Percentiles rank a stretch among this genome's conserved stretches.
Evolutionary conservation across 2,113 vertebrate species (phyloP).

Genomic region (Pheucticus melanocephalus): DNA sequence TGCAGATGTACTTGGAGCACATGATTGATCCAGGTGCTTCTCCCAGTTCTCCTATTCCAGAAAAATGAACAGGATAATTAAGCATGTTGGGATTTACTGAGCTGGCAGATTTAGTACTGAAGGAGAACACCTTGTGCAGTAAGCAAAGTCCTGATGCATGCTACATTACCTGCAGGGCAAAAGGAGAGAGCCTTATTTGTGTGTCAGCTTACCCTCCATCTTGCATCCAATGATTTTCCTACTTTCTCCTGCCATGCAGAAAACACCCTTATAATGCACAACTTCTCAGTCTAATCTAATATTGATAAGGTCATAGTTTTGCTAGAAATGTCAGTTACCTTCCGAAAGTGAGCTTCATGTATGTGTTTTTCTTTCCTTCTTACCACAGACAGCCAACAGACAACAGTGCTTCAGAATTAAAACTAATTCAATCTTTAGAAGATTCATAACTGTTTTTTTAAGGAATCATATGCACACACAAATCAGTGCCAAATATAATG

Average conservation of each 20-base stretch:
- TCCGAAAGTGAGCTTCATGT: neutral
- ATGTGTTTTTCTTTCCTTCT: neutral
- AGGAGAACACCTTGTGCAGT: slow-evolving; percentile 10
- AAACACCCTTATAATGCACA: neutral
- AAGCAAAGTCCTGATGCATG: neutral
- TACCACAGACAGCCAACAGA: neutral
- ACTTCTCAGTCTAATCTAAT: neutral
- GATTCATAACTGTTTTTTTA: neutral
- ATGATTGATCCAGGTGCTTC: slow-evolving; percentile 29
- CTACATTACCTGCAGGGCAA: neutral
- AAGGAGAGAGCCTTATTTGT: neutral
- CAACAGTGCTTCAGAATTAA: neutral
- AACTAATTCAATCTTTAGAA: neutral
- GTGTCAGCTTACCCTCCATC: neutral
- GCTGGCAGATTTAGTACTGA: slow-evolving; percentile 56
- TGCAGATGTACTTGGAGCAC: slow-evolving; percentile 35
- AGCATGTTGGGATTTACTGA: slow-evolving; percentile 71
- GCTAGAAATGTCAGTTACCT: neutral
- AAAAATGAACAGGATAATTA: slow-evolving; percentile 67
- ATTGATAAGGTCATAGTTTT: neutral
- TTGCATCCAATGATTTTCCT: neutral
- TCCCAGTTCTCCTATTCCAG: slow-evolving; percentile 28
- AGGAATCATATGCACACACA: neutral
- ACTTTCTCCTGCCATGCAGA: neutral
- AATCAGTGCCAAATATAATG: neutral